Conservation (phyloP, 2,113 vertebrate genomes). For the Hippocampus comes region DNA sequence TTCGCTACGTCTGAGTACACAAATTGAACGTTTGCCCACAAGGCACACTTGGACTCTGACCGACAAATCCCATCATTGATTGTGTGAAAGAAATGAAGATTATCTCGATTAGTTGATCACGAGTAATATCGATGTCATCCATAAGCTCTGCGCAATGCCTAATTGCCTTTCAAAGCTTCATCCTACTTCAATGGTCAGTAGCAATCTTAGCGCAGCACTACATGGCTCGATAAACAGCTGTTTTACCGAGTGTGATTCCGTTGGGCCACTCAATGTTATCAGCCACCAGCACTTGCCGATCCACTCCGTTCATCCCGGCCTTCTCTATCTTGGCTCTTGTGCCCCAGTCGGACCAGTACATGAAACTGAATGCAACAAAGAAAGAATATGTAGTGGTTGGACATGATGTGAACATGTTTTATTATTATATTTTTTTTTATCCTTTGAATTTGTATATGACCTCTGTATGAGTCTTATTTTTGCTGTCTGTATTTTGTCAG, state of each 20-base stretch:
- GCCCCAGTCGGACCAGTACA: conserved; percentile 99
- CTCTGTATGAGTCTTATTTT: not conserved
- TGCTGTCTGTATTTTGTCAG: not conserved
- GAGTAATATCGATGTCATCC: conserved; percentile 18
- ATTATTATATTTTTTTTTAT: not conserved
- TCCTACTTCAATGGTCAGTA: not conserved
- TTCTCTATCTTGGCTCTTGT: conserved; percentile 92
- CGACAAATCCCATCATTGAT: conserved; percentile 53
- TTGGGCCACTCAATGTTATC: conserved; percentile 96
- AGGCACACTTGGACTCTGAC: conserved; percentile 33
- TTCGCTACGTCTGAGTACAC: conserved; percentile 82
- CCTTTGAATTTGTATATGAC: not conserved
- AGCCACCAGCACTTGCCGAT: conserved; percentile 85
- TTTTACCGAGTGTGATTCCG: conserved; percentile 88
- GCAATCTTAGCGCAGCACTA: conserved; percentile 5
- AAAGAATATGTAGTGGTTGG: not conserved
- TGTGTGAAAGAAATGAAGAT: conserved; percentile 46
- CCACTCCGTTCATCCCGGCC: conserved; percentile 89
- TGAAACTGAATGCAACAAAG: conserved; percentile 76
- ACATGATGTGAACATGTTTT: not conserved
- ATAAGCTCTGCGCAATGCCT: conserved; percentile 23
- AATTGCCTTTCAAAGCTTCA: conserved; percentile 18
- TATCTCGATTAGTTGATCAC: conserved; percentile 15
- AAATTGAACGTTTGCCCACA: conserved; percentile 42
- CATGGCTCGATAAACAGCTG: not conserved